A percentile compares a stretch with the other conserved stretches of the same genome.
These are phyloP conservation scores for Araneus ventricosus DNA, from an alignment of 1,140 invertebrate genomes.

Conservation along the genomic window DNA sequence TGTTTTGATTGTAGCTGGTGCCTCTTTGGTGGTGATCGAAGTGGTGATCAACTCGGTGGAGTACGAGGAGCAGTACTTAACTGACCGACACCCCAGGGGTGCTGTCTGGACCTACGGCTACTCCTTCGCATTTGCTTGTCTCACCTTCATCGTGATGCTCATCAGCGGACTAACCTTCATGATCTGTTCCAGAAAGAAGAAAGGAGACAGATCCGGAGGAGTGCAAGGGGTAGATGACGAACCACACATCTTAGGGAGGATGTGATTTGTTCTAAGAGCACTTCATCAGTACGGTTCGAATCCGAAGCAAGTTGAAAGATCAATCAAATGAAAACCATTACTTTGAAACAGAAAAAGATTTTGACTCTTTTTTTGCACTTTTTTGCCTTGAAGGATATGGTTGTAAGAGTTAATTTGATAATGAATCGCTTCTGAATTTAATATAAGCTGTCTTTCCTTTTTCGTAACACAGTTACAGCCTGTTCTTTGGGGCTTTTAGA, in stretches of 20 bases:
- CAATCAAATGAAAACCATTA: too few species aligned
- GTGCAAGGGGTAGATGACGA: conserved; percentile 91
- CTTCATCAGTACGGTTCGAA: too few species aligned
- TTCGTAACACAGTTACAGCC: too few species aligned
- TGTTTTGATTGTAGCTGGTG: conserved; percentile 82
- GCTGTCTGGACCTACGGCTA: conserved; percentile 85
- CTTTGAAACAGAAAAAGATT: too few species aligned
- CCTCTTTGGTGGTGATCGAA: conserved; percentile 89
- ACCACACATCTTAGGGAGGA: conserved; percentile 89
- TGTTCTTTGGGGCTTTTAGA: too few species aligned
- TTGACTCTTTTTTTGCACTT: too few species aligned
- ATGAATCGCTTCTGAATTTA: too few species aligned
- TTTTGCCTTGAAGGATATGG: too few species aligned
- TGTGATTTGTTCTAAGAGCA: not conserved
- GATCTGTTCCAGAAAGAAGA: conserved; percentile 86
- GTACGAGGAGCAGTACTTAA: conserved; percentile 85
- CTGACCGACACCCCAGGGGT: conserved; percentile 85
- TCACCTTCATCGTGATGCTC: conserved; percentile 87
- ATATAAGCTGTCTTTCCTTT: too few species aligned
- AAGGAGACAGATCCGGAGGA: conserved; percentile 89
- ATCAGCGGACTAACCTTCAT: conserved; percentile 87
- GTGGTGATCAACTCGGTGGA: conserved; percentile 87
- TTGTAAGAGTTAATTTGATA: too few species aligned
- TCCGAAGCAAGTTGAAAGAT: too few species aligned
- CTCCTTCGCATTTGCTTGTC: conserved; percentile 89